These are phyloP conservation scores for Philopotamus ludificatus DNA, from an alignment of 1,140 invertebrate species.

Conservation along the genomic window DNA sequence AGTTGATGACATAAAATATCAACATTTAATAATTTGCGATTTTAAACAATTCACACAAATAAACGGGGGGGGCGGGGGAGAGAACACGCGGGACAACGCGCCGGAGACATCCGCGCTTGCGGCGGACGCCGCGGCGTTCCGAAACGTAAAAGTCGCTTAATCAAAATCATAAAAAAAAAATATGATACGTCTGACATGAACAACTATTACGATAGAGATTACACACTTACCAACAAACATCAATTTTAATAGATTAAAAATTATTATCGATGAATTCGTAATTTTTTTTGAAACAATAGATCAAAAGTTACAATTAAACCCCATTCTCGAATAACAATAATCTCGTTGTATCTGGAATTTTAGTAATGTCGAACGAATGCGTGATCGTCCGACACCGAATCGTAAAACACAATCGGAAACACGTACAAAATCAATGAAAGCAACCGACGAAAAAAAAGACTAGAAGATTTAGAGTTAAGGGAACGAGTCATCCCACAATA, in stretches of 20 bases:
- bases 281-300: no score
- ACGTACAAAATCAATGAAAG: no score
- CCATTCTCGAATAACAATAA: slow-evolving; percentile 15
- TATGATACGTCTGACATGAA: slow-evolving; percentile 8
- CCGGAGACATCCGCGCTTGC: no score
- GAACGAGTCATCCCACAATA: background rate
- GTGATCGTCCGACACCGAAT: no score
- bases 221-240: slow-evolving; percentile 20
- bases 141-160: no score
- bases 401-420: no score
- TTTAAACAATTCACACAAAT: background rate
- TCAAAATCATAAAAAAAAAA: background rate
- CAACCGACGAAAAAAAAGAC: background rate
- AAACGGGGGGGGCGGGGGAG: no score
- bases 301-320: background rate
- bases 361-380: no score
- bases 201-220: slow-evolving; percentile 13
- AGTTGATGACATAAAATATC: slow-evolving; percentile 29
- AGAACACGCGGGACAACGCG: no score
- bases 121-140: no score
- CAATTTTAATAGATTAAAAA: slow-evolving; percentile 25
- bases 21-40: slow-evolving; percentile 21
- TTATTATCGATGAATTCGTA: slow-evolving; percentile 26
- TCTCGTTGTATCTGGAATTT: slow-evolving; percentile 17
- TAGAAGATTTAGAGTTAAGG: background rate